A percentile compares a stretch with the other conserved stretches of the same genome.
These are phyloP conservation scores for Forbesichthys papilliferus DNA, from an alignment of 2,113 vertebrate genomes.

Conservation along the genomic window DNA sequence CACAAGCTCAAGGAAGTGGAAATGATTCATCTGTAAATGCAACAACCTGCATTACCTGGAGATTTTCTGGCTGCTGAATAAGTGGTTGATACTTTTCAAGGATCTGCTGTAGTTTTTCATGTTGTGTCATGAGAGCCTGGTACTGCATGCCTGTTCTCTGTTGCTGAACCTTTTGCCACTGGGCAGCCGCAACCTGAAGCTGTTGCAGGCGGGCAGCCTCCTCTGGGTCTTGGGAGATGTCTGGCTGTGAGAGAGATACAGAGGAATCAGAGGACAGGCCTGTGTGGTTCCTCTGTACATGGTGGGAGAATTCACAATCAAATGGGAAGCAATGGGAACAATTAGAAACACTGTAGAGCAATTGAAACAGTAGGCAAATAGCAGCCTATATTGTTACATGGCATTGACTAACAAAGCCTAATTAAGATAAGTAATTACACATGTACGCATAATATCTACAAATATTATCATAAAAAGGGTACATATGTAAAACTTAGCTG, in stretches of 20 bases:
- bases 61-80: conserved; percentile 87
- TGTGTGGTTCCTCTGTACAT: background rate
- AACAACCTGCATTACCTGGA: conserved; percentile 77
- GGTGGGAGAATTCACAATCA: too few species aligned
- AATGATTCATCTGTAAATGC: background rate
- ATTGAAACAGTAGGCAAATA: too few species aligned
- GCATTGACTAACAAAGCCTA: too few species aligned
- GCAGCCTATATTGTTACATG: too few species aligned
- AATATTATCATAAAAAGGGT: too few species aligned
- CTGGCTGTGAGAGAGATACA: conserved; percentile 44
- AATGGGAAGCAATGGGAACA: too few species aligned
- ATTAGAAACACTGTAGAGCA: too few species aligned
- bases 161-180: conserved; percentile 97
- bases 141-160: conserved; percentile 91
- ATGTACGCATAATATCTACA: too few species aligned
- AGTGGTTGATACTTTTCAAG: conserved; percentile 92
- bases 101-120: conserved; percentile 90
- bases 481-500: too few species aligned
- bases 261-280: background rate
- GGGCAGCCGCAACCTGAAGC: conserved; percentile 91
- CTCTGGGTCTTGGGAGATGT: conserved; percentile 80
- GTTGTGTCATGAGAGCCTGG: conserved; percentile 96
- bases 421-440: too few species aligned
- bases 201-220: conserved; percentile 90
- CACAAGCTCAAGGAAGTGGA: too few species aligned